Conservation (phyloP, 1,140 invertebrate genomes). For the Chymomyza costata region DNA sequence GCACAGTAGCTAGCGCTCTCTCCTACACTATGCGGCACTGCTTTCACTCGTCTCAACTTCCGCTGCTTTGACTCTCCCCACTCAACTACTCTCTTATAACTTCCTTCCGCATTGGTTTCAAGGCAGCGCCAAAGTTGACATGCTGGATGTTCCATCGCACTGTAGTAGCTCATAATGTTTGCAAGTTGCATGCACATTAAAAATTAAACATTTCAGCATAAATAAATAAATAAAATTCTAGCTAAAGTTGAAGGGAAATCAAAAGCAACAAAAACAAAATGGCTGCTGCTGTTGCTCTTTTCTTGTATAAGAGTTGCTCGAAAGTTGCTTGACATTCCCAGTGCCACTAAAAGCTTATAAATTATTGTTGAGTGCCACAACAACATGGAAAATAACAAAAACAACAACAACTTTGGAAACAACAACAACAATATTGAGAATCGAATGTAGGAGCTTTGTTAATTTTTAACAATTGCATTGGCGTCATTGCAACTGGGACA, state of each 20-base stretch:
- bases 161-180: conserved; percentile 20
- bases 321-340: conserved; percentile 20
- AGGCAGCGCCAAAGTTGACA: too few relatives aligned
- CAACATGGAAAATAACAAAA: conserved; percentile 18
- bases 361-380: conserved; percentile 52
- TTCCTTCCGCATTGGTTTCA: not conserved
- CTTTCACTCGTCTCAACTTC: conserved; percentile 19
- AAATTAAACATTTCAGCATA: conserved; percentile 66
- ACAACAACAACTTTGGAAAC: conserved; percentile 6
- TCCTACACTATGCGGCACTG: conserved; percentile 10
- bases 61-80: not conserved
- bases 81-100: too few relatives aligned
- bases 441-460: too few relatives aligned
- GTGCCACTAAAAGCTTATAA: conserved; percentile 64
- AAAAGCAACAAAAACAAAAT: too few relatives aligned
- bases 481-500: too few relatives aligned
- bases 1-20: not conserved
- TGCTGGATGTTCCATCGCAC: too few relatives aligned
- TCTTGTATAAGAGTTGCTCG: conserved; percentile 34
- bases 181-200: conserved; percentile 63
- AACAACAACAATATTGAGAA: conserved; percentile 5
- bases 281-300: conserved; percentile 23
- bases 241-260: conserved; percentile 60
- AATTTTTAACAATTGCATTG: too few relatives aligned
- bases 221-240: conserved; percentile 66